A percentile compares a stretch with the other conserved stretches of the same genome.
phyloP scores from a whole-genome alignment of 2,797 vertebrate genomes.

The Siniperca scherzeri region DNA sequence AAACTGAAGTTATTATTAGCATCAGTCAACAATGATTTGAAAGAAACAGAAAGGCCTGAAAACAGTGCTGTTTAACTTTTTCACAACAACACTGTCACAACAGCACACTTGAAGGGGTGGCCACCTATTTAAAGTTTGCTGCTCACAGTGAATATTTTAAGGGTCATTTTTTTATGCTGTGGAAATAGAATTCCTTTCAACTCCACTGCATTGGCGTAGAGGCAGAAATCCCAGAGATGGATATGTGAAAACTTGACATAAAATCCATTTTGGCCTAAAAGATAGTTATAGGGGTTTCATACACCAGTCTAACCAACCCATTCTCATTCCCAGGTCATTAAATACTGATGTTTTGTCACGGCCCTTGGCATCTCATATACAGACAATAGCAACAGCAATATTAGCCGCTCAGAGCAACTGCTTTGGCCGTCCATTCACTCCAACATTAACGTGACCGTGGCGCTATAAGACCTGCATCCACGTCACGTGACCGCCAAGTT shows the following conservation, averaged over 20 bases:
- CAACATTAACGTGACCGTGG: no score
- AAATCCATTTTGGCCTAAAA: not conserved
- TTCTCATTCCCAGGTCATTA: no score
- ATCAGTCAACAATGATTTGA: conserved; percentile 27
- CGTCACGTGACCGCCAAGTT: no score
- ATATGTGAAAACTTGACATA: not conserved
- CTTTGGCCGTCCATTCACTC: no score
- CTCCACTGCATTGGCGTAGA: not conserved
- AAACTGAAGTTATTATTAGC: conserved; percentile 61
- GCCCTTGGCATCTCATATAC: no score
- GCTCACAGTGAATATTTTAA: not conserved
- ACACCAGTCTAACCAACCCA: no score
- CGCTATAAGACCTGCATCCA: no score
- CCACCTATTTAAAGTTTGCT: conserved; percentile 25
- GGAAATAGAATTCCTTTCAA: conserved; percentile 2
- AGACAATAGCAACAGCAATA: no score
- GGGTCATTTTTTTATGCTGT: not conserved
- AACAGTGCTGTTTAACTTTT: conserved; percentile 23
- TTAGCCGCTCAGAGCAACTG: no score
- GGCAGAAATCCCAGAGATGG: not conserved
- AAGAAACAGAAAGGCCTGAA: conserved; percentile 10
- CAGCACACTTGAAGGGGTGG: conserved; percentile 15
- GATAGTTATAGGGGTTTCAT: not conserved
- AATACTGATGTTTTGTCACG: no score
- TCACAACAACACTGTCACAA: conserved; percentile 15